These are phyloP conservation scores for Trachelus tabidus DNA, from an alignment of 2,888 invertebrate genomes.

Conservation along the genomic window DNA sequence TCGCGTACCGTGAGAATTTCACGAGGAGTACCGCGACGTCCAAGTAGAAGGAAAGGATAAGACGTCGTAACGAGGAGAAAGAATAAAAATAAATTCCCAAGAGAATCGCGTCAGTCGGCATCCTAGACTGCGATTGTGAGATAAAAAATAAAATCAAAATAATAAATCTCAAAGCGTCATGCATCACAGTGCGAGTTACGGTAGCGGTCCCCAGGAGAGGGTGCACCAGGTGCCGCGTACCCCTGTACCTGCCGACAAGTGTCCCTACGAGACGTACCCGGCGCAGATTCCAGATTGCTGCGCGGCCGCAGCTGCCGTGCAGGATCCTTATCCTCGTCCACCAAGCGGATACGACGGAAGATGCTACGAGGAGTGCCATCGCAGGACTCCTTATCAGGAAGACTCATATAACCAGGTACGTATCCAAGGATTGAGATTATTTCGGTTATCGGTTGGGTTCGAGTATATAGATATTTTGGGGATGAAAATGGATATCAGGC, in stretches of 20 bases:
- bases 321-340: slow-evolving; percentile 64
- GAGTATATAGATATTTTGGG: too few species aligned
- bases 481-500: too few species aligned
- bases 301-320: slow-evolving; percentile 59
- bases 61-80: too few species aligned
- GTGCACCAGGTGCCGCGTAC: slow-evolving; percentile 53
- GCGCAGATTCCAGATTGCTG: slow-evolving; percentile 64
- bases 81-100: too few species aligned
- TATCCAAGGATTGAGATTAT: slow-evolving; percentile 17
- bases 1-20: neutral
- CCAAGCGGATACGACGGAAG: slow-evolving; percentile 63
- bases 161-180: slow-evolving; percentile 1
- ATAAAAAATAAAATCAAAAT: neutral
- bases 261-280: slow-evolving; percentile 62
- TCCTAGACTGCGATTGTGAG: neutral
- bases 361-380: slow-evolving; percentile 61
- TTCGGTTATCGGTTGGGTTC: too few species aligned
- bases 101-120: neutral
- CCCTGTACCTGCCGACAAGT: slow-evolving; percentile 51
- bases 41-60: neutral
- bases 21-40: neutral
- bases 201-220: slow-evolving; percentile 58
- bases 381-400: slow-evolving; percentile 59
- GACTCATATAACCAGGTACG: slow-evolving; percentile 56
- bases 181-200: slow-evolving; percentile 39